phyloP scores from a whole-genome alignment of 35 echinoderm and acorn worm genomes.

The Nesometra sesokonis region DNA sequence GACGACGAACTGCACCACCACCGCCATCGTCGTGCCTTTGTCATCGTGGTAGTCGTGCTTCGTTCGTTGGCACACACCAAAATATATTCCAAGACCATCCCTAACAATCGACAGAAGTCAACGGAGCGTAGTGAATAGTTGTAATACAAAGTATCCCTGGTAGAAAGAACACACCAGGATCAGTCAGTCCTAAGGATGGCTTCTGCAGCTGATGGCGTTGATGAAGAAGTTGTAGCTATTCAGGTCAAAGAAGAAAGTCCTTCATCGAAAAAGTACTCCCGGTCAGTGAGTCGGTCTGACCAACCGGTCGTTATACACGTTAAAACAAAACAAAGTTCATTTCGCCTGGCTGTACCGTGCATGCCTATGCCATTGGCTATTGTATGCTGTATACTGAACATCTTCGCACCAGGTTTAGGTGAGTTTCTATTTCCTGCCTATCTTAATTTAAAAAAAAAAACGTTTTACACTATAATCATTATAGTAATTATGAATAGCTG shows the following conservation, averaged over 20 bases:
- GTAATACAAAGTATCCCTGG: not conserved
- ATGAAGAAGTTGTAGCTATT: not conserved
- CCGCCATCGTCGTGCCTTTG: no score
- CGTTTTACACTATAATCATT: no score
- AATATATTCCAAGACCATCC: not conserved
- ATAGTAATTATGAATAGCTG: no score
- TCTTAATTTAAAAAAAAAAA: no score
- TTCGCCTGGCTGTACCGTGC: conserved; percentile 70
- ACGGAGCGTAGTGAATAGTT: not conserved
- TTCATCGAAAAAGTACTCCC: not conserved
- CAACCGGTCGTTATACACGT: conserved; percentile 49
- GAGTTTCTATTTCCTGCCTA: not conserved
- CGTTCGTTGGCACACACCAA: no score
- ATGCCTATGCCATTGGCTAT: conserved; percentile 77
- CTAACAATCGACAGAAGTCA: not conserved
- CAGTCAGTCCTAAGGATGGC: not conserved
- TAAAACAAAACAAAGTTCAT: conserved; percentile 74
- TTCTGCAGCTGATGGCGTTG: not conserved
- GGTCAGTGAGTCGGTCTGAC: not conserved
- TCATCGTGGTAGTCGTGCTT: no score
- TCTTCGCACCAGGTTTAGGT: conserved; percentile 66
- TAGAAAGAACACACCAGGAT: not conserved
- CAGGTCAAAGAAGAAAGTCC: not conserved
- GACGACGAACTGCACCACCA: no score
- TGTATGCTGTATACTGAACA: conserved; percentile 61